Percentiles rank a stretch among this genome's conserved stretches.
Evolutionary conservation across 2,113 vertebrate genomes (phyloP).

Genomic region (Illadopsis cleaveri): DNA sequence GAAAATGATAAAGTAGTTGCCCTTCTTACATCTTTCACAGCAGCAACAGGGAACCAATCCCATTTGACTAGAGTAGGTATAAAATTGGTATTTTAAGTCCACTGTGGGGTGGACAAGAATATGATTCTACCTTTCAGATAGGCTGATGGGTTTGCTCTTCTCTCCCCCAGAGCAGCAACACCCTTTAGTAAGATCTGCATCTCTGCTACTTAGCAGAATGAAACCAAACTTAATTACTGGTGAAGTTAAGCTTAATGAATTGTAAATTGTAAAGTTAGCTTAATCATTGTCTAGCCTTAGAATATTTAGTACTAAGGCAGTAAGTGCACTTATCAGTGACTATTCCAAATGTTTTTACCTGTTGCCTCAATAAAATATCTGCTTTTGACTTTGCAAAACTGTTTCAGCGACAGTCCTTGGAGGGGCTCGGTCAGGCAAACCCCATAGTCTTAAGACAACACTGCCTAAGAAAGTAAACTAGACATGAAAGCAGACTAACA

Average conservation of each 20-base stretch:
- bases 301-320: background rate
- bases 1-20: background rate
- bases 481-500: background rate
- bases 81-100: background rate
- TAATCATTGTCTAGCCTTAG: background rate
- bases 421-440: background rate
- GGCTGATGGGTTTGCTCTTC: background rate
- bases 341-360: background rate
- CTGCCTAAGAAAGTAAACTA: background rate
- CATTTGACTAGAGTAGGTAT: background rate
- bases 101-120: rapidly evolving
- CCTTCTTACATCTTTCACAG: background rate
- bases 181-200: background rate
- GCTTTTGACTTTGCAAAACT: background rate
- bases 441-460: background rate
- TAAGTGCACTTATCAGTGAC: background rate
- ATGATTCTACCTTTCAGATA: background rate
- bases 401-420: background rate
- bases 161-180: background rate
- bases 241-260: background rate
- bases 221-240: background rate
- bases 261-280: background rate
- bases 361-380: background rate
- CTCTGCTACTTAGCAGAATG: background rate
- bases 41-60: background rate